phyloP scores from a whole-genome alignment of 1,140 invertebrate species.

The Sesamia nonagrioides region DNA sequence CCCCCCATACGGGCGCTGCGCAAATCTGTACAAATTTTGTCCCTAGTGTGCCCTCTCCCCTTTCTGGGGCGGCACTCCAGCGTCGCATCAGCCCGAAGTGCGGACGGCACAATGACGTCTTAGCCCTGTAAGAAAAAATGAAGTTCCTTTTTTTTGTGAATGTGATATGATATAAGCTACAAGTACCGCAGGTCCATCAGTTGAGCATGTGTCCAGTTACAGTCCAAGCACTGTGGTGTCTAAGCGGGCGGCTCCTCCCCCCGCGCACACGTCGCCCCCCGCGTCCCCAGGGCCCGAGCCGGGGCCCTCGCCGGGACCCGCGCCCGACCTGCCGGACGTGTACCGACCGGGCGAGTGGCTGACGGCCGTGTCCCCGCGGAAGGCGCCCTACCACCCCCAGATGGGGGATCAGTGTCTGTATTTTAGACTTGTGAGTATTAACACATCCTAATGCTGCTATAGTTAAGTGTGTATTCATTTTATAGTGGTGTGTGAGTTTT shows the following conservation, averaged over 20 bases:
- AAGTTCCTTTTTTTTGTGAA: too few relatives aligned
- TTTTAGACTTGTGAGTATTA: slow-evolving; percentile 88
- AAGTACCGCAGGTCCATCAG: not conserved
- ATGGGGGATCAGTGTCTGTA: slow-evolving; percentile 99
- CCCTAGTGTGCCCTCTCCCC: too few relatives aligned
- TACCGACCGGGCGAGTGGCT: slow-evolving; percentile 98
- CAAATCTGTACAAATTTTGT: too few relatives aligned
- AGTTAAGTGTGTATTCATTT: too few relatives aligned
- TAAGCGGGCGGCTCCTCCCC: not conserved
- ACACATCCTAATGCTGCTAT: too few relatives aligned
- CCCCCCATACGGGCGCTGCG: too few relatives aligned
- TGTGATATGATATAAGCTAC: too few relatives aligned
- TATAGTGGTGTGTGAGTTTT: too few relatives aligned
- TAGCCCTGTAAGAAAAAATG: too few relatives aligned
- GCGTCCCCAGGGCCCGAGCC: slow-evolving; percentile 58
- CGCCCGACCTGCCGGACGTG: slow-evolving; percentile 91
- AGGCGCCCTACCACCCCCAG: slow-evolving; percentile 99
- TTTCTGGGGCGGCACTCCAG: too few relatives aligned
- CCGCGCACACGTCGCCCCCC: slow-evolving; percentile 39
- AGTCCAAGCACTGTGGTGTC: slow-evolving; percentile 33
- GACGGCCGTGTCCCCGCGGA: slow-evolving; percentile 95
- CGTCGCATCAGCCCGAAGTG: too few relatives aligned
- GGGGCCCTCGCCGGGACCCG: slow-evolving; percentile 66
- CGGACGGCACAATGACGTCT: too few relatives aligned
- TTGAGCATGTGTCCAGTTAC: not conserved